These are phyloP conservation scores for Anguilla japonica DNA, from an alignment of 2,113 vertebrate genomes.

Conservation along the genomic window DNA sequence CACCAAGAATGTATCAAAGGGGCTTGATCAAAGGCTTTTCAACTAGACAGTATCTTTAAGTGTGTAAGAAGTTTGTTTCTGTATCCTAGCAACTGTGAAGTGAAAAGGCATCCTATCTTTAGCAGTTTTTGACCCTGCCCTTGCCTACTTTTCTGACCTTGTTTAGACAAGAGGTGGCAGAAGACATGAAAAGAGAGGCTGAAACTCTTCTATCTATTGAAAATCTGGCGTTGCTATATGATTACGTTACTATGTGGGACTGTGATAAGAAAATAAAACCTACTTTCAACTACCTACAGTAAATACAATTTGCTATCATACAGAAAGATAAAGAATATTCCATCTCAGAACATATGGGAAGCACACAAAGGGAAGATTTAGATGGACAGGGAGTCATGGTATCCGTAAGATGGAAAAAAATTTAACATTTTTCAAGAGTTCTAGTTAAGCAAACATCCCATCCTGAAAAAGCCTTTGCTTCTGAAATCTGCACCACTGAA, in stretches of 20 bases:
- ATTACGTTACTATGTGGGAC: not conserved
- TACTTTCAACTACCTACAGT: no score
- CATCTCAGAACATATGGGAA: not conserved
- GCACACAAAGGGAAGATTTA: not conserved
- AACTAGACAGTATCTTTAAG: slow-evolving; percentile 12
- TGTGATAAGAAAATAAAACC: not conserved
- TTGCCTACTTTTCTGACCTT: not conserved
- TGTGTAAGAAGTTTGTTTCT: not conserved
- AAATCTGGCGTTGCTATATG: not conserved
- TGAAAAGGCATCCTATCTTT: slow-evolving; percentile 10
- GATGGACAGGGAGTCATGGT: not conserved
- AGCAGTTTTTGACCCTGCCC: not conserved
- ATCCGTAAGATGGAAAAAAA: not conserved
- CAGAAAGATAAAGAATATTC: no score
- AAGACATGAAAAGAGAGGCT: not conserved
- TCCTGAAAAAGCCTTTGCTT: no score
- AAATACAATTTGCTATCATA: no score
- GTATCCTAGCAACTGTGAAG: slow-evolving; percentile 19
- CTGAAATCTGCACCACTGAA: not conserved
- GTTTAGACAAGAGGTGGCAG: not conserved
- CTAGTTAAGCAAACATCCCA: not conserved
- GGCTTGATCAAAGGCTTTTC: slow-evolving; percentile 22
- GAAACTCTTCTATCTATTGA: not conserved
- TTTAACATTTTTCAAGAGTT: not conserved
- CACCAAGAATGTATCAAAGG: slow-evolving; percentile 15